Conservation (phyloP, 1,140 invertebrate species). For the Drosophila truncata region DNA sequence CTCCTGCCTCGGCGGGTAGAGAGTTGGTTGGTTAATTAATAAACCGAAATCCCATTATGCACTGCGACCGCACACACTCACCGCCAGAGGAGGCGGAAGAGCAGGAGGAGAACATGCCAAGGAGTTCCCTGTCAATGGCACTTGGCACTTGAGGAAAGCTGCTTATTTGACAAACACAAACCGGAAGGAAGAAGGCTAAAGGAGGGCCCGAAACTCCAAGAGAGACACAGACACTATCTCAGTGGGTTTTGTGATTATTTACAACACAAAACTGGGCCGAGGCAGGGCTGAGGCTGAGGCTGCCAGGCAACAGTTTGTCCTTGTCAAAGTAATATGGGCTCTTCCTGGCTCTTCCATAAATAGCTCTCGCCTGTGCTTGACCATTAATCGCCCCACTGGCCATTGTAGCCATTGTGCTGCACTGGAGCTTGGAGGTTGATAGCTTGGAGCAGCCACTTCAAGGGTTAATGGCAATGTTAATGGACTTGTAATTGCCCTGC, state of each 20-base stretch:
- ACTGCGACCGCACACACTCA: slow-evolving; percentile 37
- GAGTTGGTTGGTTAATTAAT: slow-evolving; percentile 47
- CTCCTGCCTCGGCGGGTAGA: neutral
- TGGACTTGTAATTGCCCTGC: slow-evolving; percentile 78
- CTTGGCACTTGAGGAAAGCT: slow-evolving; percentile 62
- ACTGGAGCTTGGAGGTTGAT: slow-evolving; percentile 6
- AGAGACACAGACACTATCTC: slow-evolving; percentile 21
- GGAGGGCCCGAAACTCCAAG: slow-evolving; percentile 6
- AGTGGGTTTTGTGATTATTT: slow-evolving; percentile 65
- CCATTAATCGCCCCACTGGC: slow-evolving; percentile 40
- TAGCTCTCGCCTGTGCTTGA: slow-evolving; percentile 45
- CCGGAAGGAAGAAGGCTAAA: slow-evolving; percentile 27
- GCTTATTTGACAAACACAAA: slow-evolving; percentile 61
- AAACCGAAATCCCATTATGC: slow-evolving; percentile 58
- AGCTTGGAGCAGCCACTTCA: slow-evolving; percentile 42
- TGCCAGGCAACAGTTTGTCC: slow-evolving; percentile 51
- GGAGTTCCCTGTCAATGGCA: slow-evolving; percentile 43
- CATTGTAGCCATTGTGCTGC: slow-evolving; percentile 36
- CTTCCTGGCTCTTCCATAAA: slow-evolving; percentile 52
- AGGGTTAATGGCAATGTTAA: slow-evolving; percentile 80
- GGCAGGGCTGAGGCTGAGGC: neutral
- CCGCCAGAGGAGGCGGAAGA: neutral
- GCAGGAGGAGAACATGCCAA: neutral
- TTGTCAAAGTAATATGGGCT: slow-evolving; percentile 54
- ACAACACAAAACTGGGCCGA: slow-evolving; percentile 27